Evolutionary conservation across 2,888 invertebrate species (phyloP).

Genomic region (Eudasyphora cyanicolor): DNA sequence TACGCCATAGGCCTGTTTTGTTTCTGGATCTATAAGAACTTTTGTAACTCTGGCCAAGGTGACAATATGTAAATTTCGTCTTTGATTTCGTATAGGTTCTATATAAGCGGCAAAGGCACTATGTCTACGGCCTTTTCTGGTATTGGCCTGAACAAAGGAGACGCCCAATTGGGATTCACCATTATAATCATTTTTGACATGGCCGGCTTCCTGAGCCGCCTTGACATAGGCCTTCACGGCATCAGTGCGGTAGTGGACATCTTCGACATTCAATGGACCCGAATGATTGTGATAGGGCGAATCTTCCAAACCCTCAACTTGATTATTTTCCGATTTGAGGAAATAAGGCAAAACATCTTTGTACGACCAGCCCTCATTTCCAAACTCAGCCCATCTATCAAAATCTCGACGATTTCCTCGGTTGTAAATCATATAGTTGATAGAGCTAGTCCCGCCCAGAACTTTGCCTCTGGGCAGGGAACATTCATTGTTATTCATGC

Average conservation of each 20-base stretch:
- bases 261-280: constrained; percentile 83
- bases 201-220: constrained; percentile 84
- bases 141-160: constrained; percentile 83
- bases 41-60: constrained; percentile 83
- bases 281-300: constrained; percentile 81
- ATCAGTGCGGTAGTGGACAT: constrained; percentile 81
- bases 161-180: constrained; percentile 83
- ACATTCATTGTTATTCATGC: constrained; percentile 77
- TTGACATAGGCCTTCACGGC: constrained; percentile 81
- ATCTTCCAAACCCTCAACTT: constrained; percentile 80
- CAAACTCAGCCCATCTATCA: constrained; percentile 84
- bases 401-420: constrained; percentile 86
- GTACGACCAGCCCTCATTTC: constrained; percentile 87
- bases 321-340: constrained; percentile 82
- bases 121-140: constrained; percentile 82
- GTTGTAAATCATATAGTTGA: constrained; percentile 85
- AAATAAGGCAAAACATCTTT: constrained; percentile 82
- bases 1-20: constrained; percentile 85
- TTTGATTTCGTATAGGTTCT: constrained; percentile 81
- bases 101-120: constrained; percentile 84
- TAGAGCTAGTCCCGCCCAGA: constrained; percentile 82
- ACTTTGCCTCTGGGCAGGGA: constrained; percentile 81
- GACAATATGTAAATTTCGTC: constrained; percentile 85
- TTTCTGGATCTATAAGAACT: constrained; percentile 83
- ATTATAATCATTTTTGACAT: constrained; percentile 85